phyloP scores from a whole-genome alignment of 2,797 vertebrate genomes.

The Lepilemur ruficaudatus region DNA sequence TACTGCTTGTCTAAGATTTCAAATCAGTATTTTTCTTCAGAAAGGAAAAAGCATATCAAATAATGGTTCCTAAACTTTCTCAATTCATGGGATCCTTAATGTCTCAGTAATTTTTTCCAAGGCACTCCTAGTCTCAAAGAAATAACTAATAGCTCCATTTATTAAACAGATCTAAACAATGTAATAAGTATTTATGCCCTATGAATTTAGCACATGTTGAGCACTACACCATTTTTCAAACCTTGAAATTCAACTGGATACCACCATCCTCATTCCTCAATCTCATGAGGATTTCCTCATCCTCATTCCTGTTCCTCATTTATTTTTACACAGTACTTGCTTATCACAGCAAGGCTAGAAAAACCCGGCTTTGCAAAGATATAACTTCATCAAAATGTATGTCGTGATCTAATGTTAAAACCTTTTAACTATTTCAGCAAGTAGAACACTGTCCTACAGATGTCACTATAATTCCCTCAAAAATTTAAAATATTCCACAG shows the following conservation, averaged over 20 bases:
- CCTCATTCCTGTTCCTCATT: background rate
- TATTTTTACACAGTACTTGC: background rate
- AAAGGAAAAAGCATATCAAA: background rate
- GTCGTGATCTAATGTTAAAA: background rate
- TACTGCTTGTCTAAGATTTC: background rate
- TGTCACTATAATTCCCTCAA: background rate
- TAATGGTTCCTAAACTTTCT: constrained; percentile 38
- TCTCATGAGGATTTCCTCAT: too few species aligned
- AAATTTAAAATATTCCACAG: background rate
- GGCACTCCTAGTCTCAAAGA: background rate
- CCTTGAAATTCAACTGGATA: background rate
- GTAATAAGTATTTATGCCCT: background rate
- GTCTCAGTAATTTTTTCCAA: background rate
- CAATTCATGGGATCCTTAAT: background rate
- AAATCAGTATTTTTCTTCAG: constrained; percentile 24
- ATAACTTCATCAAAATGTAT: constrained; percentile 4
- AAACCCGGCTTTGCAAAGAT: background rate
- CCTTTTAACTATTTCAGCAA: background rate
- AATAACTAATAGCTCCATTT: background rate
- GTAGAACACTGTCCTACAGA: background rate
- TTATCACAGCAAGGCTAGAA: background rate
- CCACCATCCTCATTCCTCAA: background rate
- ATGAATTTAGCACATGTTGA: background rate
- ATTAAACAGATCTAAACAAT: background rate
- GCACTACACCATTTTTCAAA: background rate